Evolutionary conservation across 1,140 invertebrate genomes (phyloP).

Genomic region (Apis dorsata): DNA sequence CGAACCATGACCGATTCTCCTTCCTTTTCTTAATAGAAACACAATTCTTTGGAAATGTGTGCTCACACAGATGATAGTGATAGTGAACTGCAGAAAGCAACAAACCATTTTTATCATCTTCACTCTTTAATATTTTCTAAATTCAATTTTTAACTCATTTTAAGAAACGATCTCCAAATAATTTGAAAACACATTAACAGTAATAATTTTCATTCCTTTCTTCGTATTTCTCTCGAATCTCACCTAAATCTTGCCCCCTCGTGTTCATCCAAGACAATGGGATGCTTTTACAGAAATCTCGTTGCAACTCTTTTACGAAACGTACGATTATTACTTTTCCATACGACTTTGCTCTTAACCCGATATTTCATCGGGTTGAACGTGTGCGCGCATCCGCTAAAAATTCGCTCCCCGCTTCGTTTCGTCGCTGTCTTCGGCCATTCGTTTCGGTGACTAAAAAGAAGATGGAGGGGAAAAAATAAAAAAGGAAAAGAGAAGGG

Average conservation of each 20-base stretch:
- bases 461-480: not conserved
- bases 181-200: not conserved
- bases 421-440: slow-evolving; percentile 17
- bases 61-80: no score
- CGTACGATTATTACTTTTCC: slow-evolving; percentile 32
- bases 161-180: no score
- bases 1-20: not conserved
- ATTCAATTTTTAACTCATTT: no score
- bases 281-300: not conserved
- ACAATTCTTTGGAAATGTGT: not conserved
- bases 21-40: slow-evolving; percentile 32
- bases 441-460: slow-evolving; percentile 34
- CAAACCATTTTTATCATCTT: no score
- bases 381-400: not conserved
- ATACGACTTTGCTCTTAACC: not conserved
- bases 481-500: no score
- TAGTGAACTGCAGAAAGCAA: no score
- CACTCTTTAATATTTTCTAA: no score
- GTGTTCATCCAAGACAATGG: not conserved
- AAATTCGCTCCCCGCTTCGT: slow-evolving; percentile 25
- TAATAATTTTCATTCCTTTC: not conserved
- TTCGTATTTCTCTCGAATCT: not conserved
- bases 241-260: not conserved
- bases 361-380: slow-evolving; percentile 23
- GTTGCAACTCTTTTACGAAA: slow-evolving; percentile 3